Base-by-base conservation (phyloP, 2,888 invertebrate genomes). In the Pardosa pseudoannulata region DNA sequence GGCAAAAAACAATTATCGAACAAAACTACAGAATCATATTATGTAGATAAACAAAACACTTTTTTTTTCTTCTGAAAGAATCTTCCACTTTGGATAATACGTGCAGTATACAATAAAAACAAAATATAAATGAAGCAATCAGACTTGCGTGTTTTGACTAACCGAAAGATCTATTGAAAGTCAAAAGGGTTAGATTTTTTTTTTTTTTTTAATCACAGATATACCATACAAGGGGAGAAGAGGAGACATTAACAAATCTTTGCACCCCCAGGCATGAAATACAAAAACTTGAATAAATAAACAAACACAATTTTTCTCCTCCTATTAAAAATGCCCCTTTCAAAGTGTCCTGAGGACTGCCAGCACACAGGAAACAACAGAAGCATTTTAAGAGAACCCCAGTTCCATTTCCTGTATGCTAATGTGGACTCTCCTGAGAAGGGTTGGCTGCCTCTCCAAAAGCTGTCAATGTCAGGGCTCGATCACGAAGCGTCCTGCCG, bases 101-200 rank as follows among this genome's bases (percentile, higher is more conserved):
- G 19, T 23, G 56, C 3, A 23, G 23, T 23, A 11, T 23, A 56
- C 16, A 46, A 46, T 46, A 46, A 6, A 46, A 16, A 16, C 2
- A 46, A 16, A 46, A 46, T 11, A 46, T 16, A 16, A 46, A 16
- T 11, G 46, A 16, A 46, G 46, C 46, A 46, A 46, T 46, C 46
- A 46, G n/a, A 6, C 16, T 76, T 50, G 68, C 76, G 76, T 76
- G 67, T 11, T 29, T 28, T 3, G 13, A 23, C 56, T 64, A 27
- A 13, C 36, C 27, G 32, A 70, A 32, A 32, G 46, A 31, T 23
- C 39, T 36, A 56, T 28, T 79, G 28, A 70, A 78, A 68, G 78
- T 70, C 78, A 78, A 78, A 70, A 70, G 74, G 78, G 78, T 79
- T 56, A 70, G 46, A 31, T 13, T 28, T 13, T 39, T 41, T 65